phyloP scores from a whole-genome alignment of 2,113 vertebrate species.

The Tragelaphus buxtoni region DNA sequence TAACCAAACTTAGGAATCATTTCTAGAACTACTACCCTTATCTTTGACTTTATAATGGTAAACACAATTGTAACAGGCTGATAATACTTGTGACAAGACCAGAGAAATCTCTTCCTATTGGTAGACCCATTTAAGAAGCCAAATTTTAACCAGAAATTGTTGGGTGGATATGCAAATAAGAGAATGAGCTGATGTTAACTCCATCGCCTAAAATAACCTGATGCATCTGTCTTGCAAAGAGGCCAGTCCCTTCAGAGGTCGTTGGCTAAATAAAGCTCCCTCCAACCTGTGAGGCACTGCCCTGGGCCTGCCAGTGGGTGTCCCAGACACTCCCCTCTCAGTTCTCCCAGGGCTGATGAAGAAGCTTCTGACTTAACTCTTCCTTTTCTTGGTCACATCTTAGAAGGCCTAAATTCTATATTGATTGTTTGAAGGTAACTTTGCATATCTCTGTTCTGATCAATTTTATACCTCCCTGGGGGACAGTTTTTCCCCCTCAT shows the following conservation, averaged over 20 bases:
- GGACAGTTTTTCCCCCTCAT: neutral
- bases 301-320: rapidly evolving
- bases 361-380: neutral
- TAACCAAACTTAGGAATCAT: neutral
- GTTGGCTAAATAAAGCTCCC: neutral
- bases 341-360: neutral
- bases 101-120: neutral
- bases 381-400: neutral
- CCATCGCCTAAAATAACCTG: neutral
- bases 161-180: neutral
- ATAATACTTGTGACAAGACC: neutral
- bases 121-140: neutral
- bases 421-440: neutral
- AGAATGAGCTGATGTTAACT: neutral
- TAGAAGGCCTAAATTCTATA: neutral
- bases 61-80: neutral
- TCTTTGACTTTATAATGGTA: neutral
- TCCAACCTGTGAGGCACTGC: neutral
- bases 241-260: neutral
- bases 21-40: neutral
- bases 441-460: neutral
- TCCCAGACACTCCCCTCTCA: neutral
- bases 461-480: neutral
- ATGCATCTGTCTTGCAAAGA: neutral
- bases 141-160: neutral